phyloP scores from a whole-genome alignment of 2,113 vertebrate genomes.

The Malurus elegans region DNA sequence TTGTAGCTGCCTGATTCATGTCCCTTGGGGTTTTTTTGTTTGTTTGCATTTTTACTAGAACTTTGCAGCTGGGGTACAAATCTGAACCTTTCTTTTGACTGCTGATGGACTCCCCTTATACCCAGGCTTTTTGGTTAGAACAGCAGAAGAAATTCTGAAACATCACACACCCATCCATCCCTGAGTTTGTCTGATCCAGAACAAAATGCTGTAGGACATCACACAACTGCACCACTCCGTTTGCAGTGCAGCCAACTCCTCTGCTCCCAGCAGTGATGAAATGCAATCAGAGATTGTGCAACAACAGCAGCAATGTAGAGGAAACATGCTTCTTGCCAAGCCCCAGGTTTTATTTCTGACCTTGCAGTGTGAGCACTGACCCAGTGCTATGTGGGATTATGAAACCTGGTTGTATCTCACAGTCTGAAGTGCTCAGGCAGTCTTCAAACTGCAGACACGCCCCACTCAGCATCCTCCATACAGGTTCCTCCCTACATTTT shows the following conservation, averaged over 20 bases:
- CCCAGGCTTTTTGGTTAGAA: not conserved
- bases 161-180: not conserved
- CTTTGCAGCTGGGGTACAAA: not conserved
- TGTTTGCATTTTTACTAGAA: not conserved
- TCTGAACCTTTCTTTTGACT: not conserved
- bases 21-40: no score
- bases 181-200: not conserved
- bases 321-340: not conserved
- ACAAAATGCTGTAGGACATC: not conserved
- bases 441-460: not conserved
- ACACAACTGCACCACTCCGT: rapidly evolving
- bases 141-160: not conserved
- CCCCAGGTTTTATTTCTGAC: constrained; percentile 5
- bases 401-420: no score
- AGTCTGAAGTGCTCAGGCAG: rapidly evolving
- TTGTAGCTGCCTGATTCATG: not conserved
- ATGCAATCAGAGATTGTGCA: not conserved
- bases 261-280: not conserved
- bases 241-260: not conserved
- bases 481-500: not conserved
- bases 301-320: rapidly evolving
- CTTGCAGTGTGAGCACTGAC: not conserved
- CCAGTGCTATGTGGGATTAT: not conserved
- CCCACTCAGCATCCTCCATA: not conserved
- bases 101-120: not conserved